These are phyloP conservation scores for Onychostoma macrolepis DNA, from an alignment of 2,113 vertebrate genomes.

Conservation along the genomic window DNA sequence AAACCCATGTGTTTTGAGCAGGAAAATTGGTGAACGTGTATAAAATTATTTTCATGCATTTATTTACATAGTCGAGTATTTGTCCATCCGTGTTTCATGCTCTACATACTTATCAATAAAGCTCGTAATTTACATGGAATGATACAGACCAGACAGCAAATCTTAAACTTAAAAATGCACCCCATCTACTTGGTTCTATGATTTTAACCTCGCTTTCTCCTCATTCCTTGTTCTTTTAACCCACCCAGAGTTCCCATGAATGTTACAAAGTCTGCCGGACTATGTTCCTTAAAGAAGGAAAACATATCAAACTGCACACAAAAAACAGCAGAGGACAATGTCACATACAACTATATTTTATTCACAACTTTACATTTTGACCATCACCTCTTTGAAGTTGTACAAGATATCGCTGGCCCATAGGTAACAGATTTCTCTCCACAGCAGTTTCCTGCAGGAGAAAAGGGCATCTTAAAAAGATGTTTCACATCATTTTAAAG, in stretches of 20 bases:
- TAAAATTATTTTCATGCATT: not conserved
- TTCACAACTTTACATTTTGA: conserved; percentile 40
- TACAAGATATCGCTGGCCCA: conserved; percentile 48
- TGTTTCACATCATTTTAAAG: not conserved
- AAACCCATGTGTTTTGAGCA: not conserved
- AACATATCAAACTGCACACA: not conserved
- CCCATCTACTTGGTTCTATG: not conserved
- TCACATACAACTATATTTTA: conserved; percentile 10
- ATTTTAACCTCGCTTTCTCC: not conserved
- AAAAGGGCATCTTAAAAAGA: not conserved
- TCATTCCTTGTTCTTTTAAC: not conserved
- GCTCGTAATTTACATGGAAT: not conserved
- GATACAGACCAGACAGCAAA: not conserved
- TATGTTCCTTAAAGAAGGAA: not conserved
- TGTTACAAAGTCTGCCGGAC: not conserved
- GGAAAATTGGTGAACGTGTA: not conserved
- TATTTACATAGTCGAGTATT: not conserved
- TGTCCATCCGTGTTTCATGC: not conserved
- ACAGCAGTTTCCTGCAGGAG: conserved; percentile 44
- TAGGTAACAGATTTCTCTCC: conserved; percentile 47
- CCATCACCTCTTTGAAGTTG: conserved; percentile 50
- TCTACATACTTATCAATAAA: not conserved
- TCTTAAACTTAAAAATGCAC: not conserved
- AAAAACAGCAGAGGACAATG: not conserved
- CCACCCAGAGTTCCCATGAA: not conserved